These are phyloP conservation scores for Tricholaema leucomelas DNA, from an alignment of 2,113 vertebrate species.

Conservation along the genomic window DNA sequence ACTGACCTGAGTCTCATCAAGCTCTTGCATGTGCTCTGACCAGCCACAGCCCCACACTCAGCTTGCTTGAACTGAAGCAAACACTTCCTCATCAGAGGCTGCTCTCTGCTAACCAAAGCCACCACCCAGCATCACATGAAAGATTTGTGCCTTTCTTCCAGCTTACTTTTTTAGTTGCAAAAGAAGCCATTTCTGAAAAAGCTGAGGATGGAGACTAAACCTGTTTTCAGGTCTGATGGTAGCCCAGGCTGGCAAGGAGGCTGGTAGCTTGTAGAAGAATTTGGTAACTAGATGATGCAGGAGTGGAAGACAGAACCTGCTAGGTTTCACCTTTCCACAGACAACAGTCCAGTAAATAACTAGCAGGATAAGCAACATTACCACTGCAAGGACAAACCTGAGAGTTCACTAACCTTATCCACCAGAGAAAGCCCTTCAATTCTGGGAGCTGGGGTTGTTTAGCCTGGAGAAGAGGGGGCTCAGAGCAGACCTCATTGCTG, in stretches of 20 bases:
- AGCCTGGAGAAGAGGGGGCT: too few relatives aligned
- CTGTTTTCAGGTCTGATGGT: background rate
- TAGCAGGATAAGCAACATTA: too few relatives aligned
- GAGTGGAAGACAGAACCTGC: background rate
- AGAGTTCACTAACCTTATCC: background rate
- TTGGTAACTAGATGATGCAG: background rate
- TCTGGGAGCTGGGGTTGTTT: too few relatives aligned
- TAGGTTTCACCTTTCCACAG: background rate
- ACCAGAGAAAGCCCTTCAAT: background rate
- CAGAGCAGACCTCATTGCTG: too few relatives aligned
- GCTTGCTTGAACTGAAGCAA: background rate
- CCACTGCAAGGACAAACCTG: too few relatives aligned
- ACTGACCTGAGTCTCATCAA: background rate
- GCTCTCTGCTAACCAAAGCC: background rate
- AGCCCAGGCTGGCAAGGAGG: background rate
- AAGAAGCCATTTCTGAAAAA: background rate
- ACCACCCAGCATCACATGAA: background rate
- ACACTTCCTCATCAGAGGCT: background rate
- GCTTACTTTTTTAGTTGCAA: background rate
- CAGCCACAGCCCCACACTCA: background rate
- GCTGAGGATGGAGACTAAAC: background rate
- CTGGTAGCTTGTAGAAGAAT: background rate
- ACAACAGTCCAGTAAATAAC: background rate
- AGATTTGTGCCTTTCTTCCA: background rate
- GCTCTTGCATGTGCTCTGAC: fast-evolving